Base-by-base conservation (phyloP, 2,888 invertebrate genomes). In the Nomada lathburiana region DNA sequence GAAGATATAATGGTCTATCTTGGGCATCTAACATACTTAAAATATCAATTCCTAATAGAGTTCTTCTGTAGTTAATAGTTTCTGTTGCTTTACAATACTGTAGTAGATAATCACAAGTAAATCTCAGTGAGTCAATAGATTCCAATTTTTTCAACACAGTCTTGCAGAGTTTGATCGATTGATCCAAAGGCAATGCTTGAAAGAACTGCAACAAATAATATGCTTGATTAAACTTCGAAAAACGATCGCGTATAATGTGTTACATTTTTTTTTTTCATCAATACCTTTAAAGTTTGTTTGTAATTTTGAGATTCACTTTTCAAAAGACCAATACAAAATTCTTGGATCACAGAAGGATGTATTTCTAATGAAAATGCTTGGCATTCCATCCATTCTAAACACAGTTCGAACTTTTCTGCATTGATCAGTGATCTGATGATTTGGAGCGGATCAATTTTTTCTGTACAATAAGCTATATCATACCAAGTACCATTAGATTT, bases 361-460 rank as follows among this genome's bases (percentile, higher is more conserved):
- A 95, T 94, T 84, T 95, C 94, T 62, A 95, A 94, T 0, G 95
- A 95, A 20, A 95, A 95, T 26, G 95, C 94, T 84, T 97, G 96
- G 13, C 96, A 95, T 64, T 96, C 95, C 13, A 96, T 95, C 96
- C 97, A 97, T 81, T 96, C 95, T 64, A 96, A 94, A 85, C 97
- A 96, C 1, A 97, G 90, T 87, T 96, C 95, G 83, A 95, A 95
- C 95, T 96, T 94, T 75, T 95, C 95, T 68, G 94, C 95, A 73
- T 95, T 95, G 91, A 96, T 95, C 13, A 96, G 93, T 2, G 94
- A 92, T 89, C 95, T 95, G 18, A 96, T 94, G 52, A 96, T 94
- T 68, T 92, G 92, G 76, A 95, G 95, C 0, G 96, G 95, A 88
- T 95, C 94, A 75, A 95, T 94, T 74, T 94, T 92, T 26, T 92